Percentiles rank a stretch among this genome's conserved stretches.
Conservation (phyloP, 2,797 vertebrate genomes). For the Pangasius larnaudii region DNA sequence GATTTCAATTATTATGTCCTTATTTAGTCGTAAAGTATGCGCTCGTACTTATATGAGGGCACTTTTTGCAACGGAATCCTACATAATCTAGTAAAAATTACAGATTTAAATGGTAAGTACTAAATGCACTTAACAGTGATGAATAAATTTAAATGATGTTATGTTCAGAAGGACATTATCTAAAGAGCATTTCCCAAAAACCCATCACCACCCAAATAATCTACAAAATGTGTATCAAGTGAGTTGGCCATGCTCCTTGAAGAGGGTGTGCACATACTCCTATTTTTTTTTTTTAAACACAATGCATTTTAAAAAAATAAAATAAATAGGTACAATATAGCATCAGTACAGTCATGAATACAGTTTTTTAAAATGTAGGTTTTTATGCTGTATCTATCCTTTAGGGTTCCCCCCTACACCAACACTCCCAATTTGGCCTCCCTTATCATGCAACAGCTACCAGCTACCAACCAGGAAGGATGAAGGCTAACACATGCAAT, state of each 20-base stretch:
- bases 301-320: no score
- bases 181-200: not conserved
- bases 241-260: no score
- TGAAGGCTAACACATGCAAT: not conserved
- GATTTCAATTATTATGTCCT: constrained; percentile 28
- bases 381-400: no score
- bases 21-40: constrained; percentile 9
- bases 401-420: no score
- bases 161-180: not conserved
- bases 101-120: not conserved
- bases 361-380: no score
- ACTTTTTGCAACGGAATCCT: not conserved
- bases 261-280: no score
- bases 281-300: no score
- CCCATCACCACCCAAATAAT: no score
- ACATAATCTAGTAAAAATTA: constrained; percentile 10
- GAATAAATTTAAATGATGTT: not conserved
- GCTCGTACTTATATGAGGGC: not conserved
- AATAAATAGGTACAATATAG: no score
- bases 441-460: not conserved
- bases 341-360: no score
- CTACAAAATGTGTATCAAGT: no score
- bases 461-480: not conserved
- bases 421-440: not conserved
- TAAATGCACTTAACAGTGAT: not conserved